Evolutionary conservation across 2,888 invertebrate species (phyloP), one percentile per base, ranked within the genome.

Genomic region (Yponomeuta malinellus): DNA sequence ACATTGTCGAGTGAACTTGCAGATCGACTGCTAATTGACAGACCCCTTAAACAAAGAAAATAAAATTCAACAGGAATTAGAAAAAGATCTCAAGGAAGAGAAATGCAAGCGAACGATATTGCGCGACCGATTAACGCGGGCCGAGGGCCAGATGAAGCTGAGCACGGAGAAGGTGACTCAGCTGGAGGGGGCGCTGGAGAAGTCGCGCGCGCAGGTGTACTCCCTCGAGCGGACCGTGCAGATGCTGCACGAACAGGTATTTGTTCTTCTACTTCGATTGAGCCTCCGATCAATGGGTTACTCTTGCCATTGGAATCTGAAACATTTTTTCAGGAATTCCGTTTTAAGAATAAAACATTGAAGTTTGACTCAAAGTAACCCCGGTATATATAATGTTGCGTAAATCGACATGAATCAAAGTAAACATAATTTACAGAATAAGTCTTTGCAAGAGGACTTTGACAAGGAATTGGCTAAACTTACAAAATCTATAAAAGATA

Each of bases 61-160:
- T 59, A 59, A 15, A 5, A 59, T 15, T 59, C 3, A 15, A 15
- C 71, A 91, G 91, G 89, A 88, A 73, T 76, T 90, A 33, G 88
- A 89, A 77, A 89, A 84, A 73, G 84, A 85, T 63, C 72, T 91
- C 23, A 88, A 87, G 73, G 88, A 88, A 66, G 88, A 89, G 74
- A 86, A 82, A 73, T 79, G 77, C 69, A 86, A 85, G 72, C 83
- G 78, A 70, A 73, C 73, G 2, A 68, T 80, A 2, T 71, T 87
- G 8, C 83, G 74, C 73, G 86, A 88, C 10, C 83, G 85, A 1
- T 75, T 87, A 33, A 73, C 78, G 0, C 80, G 83, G 48, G 76
- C 86, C 1, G 88, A 88, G 72, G 83, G 83, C 1, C 87, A 88
- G 75, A 74, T 84, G 2, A 90, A 86, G 73, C 83, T 81, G 1